A percentile compares a stretch with the other conserved stretches of the same genome.
Conservation (phyloP, 2,888 invertebrate species). For the Oscheius sp. region DNA sequence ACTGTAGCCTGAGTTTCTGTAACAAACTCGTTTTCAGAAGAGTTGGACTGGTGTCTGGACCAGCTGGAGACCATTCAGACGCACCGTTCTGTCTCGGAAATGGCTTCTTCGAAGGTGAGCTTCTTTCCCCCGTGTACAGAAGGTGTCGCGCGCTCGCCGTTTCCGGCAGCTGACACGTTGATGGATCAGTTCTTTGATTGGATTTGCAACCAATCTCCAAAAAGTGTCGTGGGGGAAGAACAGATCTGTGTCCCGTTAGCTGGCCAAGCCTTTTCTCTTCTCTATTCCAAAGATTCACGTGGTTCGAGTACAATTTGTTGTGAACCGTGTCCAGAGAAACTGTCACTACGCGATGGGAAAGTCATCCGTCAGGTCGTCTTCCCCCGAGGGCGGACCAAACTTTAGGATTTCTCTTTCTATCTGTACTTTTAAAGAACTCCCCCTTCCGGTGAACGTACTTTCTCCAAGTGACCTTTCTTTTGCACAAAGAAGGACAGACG, state of each 20-base stretch:
- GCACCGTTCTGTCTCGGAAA: slow-evolving; percentile 97
- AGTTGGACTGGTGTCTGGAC: slow-evolving; percentile 99
- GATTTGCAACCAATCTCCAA: slow-evolving; percentile 26
- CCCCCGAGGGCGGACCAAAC: too few relatives aligned
- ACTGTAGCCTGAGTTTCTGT: background rate
- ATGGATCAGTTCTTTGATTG: slow-evolving; percentile 38
- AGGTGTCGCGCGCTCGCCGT: slow-evolving; percentile 32
- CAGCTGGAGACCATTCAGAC: slow-evolving; percentile 99
- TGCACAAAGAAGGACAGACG: too few relatives aligned
- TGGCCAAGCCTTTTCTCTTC: slow-evolving; percentile 10
- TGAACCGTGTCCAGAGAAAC: background rate
- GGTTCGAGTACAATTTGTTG: background rate
- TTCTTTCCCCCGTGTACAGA: background rate
- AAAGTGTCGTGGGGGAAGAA: background rate
- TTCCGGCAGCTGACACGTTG: slow-evolving; percentile 34
- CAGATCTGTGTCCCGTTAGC: slow-evolving; percentile 35
- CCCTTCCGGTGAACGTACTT: too few relatives aligned
- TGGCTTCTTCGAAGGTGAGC: slow-evolving; percentile 97
- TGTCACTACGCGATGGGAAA: too few relatives aligned
- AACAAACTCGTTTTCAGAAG: slow-evolving; percentile 79
- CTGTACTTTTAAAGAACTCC: too few relatives aligned
- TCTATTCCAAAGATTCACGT: too few relatives aligned
- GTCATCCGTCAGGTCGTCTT: too few relatives aligned
- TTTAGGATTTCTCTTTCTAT: too few relatives aligned
- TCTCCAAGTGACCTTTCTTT: too few relatives aligned